Evolutionary conservation across 2,888 invertebrate species (phyloP), one percentile per base, ranked within the genome.

Genomic region (Nesidiocoris tenuis): DNA sequence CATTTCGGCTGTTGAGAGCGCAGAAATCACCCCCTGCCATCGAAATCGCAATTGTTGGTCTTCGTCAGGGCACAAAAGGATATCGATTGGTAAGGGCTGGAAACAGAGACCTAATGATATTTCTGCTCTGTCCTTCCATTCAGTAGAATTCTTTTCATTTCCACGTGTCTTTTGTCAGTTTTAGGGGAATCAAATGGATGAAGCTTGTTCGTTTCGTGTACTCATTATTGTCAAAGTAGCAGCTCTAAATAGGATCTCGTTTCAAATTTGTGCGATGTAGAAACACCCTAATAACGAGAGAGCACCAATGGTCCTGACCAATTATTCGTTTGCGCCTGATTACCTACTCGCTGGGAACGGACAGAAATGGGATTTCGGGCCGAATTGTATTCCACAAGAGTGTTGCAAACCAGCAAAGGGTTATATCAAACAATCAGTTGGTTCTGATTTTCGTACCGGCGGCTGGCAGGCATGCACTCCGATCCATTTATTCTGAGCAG

Each of bases 21-120:
- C 39, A 65, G 25, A 39, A 65, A 65, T 19, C n/a, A 16, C 65
- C 18, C 65, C 18, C 39, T 9, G 19, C 65, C 9, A 25, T 65
- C 39, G 65, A 19, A 39, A 65, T 65, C 39, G 39, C 39, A 39
- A 39, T 39, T 39, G 39, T 39, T 12, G 39, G 39, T 39, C 39
- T 39, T 39, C 5, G 39, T 39, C 39, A 12, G 12, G 12, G 12
- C 12, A 39, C 39, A 39, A 39, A 39, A 39, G 39, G 12, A 39
- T 39, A 39, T 39, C 39, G 39, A 39, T 39, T 39, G 39, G 39
- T 3, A 39, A 39, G 39, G 39, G 39, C 39, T 39, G 39, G 39
- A 39, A 39, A 39, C 39, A 39, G 39, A 39, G 12, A n/a, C n/a
- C 5, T 39, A 39, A 39, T 39, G 39, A 39, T 39, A 39, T 39